These are phyloP conservation scores for Melanotaenia nigrans DNA, from an alignment of 2,797 vertebrate species.

Conservation along the genomic window DNA sequence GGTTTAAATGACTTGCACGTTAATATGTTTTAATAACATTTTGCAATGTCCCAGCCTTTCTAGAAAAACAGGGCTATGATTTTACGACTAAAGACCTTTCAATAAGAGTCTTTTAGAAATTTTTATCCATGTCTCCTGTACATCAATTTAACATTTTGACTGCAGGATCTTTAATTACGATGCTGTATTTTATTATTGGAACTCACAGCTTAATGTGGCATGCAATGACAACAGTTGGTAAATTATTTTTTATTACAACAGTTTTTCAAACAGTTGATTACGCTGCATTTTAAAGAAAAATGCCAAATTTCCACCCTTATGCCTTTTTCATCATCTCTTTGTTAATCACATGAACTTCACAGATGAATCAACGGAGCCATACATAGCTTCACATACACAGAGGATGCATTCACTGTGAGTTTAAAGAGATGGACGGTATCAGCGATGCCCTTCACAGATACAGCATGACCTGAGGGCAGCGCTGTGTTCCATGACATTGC, in stretches of 20 bases:
- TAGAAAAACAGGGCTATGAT: too few species aligned
- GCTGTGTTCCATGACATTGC: conserved; percentile 70
- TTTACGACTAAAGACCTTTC: too few species aligned
- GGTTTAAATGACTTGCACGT: too few species aligned
- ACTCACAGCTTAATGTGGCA: neutral
- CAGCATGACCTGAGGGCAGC: conserved; percentile 63
- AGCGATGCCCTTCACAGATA: conserved; percentile 71
- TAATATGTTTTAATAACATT: too few species aligned
- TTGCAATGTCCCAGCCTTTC: too few species aligned
- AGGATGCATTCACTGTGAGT: conserved; percentile 58
- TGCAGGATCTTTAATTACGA: neutral
- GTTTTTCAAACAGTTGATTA: neutral
- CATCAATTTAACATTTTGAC: neutral
- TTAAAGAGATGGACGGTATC: conserved; percentile 73
- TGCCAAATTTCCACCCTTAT: neutral
- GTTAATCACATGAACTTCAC: conserved; percentile 37
- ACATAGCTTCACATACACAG: conserved; percentile 32
- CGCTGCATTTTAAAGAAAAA: conserved; percentile 3
- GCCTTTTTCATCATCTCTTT: neutral
- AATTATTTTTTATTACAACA: neutral
- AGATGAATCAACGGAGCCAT: conserved; percentile 39
- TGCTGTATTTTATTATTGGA: neutral
- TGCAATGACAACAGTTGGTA: neutral
- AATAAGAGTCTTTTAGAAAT: neutral
- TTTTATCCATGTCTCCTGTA: neutral